phyloP scores from a whole-genome alignment of 1,140 invertebrate species.

The Pseudoatta argentina region DNA sequence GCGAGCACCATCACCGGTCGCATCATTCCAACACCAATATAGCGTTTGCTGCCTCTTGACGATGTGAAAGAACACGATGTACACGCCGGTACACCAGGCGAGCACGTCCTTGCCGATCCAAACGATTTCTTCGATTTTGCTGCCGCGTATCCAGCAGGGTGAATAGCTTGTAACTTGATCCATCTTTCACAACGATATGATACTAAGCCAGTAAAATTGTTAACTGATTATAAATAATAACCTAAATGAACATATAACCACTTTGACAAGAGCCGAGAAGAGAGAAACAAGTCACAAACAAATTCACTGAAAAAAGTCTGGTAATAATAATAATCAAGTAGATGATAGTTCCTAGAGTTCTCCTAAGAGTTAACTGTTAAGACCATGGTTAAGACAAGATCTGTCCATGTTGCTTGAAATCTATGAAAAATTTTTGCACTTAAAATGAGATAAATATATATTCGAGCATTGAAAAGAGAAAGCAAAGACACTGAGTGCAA shows the following conservation, averaged over 20 bases:
- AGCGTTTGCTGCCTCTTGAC: slow-evolving; percentile 65
- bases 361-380: too few species aligned
- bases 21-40: slow-evolving; percentile 73
- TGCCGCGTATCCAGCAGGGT: slow-evolving; percentile 80
- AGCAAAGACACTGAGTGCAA: too few species aligned
- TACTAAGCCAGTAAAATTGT: not conserved
- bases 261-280: slow-evolving; percentile 3
- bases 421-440: too few species aligned
- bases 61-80: slow-evolving; percentile 81
- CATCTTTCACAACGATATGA: slow-evolving; percentile 4
- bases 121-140: slow-evolving; percentile 76
- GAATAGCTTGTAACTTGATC: slow-evolving; percentile 64
- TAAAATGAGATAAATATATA: too few species aligned
- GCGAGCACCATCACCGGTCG: slow-evolving; percentile 77
- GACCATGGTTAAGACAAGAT: too few species aligned
- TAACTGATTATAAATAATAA: slow-evolving; percentile 1
- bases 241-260: slow-evolving; percentile 17
- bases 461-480: too few species aligned
- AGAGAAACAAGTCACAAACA: slow-evolving; percentile 9
- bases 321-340: too few species aligned
- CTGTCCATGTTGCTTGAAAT: too few species aligned
- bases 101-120: slow-evolving; percentile 82
- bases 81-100: slow-evolving; percentile 80
- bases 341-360: too few species aligned
- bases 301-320: too few species aligned